Evolutionary conservation across 92 coral and sea anemone species (phyloP), one percentile per base, ranked within the genome.

Genomic region (Porites divaricata): DNA sequence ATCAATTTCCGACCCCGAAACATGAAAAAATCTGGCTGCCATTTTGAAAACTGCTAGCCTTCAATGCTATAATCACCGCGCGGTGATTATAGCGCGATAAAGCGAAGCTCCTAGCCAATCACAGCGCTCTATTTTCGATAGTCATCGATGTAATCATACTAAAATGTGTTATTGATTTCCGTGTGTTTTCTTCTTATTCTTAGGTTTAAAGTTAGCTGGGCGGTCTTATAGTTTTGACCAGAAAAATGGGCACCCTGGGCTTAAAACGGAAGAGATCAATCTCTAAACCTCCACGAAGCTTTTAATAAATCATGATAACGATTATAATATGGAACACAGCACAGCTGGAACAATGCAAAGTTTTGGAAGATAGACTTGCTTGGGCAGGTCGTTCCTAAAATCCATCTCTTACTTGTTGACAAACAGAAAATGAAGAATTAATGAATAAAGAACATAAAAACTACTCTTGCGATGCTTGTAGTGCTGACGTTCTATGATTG

Each of bases 221-320:
- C 49, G 86, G 72, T 52, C 79, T 54, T 45, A 4, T 10, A 10
- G 49, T 24, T 50, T 53, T 61, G 86, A 82, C 6, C 25, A 9
- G 72, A 48, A 82, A 54, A 82, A 82, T 58, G 72, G 79, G 52
- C 77, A 51, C 79, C 86, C 79, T 72, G 16, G 61, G 86, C 10
- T 63, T 10, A 28, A 6, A 72, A 53, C 86, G 79, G 86, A 82
- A 81, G 79, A 50, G 72, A 70, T 72, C 8, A 71, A 63, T 70
- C 59, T 82, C 62, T 15, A 49, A 80, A 54, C 86, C 86, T 82
- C 86, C 86, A 49, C 86, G 86, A 82, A 73, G 86, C 79, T 72
- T 82, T 82, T 82, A 72, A 35, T 35, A 82, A 72, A 49, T n/a
- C n/a, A n/a, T 49, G 70, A 61, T 82, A 82, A 82, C 86, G 73